Conservation (phyloP, 2,113 vertebrate genomes). For the Hypomesus transpacificus region DNA sequence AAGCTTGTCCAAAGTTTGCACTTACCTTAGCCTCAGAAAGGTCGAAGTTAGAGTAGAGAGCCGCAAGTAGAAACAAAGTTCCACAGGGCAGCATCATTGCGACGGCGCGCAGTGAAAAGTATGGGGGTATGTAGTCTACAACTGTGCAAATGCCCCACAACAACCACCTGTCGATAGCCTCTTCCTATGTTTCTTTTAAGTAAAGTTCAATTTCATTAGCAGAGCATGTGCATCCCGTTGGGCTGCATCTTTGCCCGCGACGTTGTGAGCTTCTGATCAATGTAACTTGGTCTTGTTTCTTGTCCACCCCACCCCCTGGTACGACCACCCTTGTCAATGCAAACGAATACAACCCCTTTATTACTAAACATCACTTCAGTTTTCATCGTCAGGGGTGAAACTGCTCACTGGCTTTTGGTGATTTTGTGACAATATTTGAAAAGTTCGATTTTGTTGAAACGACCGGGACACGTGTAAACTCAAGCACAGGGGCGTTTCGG, state of each 20-base stretch:
- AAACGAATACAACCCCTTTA: constrained; percentile 42
- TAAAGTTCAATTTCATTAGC: constrained; percentile 36
- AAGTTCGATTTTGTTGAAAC: constrained; percentile 16
- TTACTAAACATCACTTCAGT: constrained; percentile 63
- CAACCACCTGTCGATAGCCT: constrained; percentile 41
- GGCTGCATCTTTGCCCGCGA: constrained; percentile 70
- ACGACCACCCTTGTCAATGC: constrained; percentile 68
- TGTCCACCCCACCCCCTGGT: constrained; percentile 65
- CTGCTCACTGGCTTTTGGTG: constrained; percentile 51
- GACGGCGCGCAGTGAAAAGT: constrained; percentile 30
- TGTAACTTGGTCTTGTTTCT: constrained; percentile 60
- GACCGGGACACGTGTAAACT: constrained; percentile 3
- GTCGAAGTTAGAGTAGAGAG: constrained; percentile 46
- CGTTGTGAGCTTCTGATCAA: constrained; percentile 65
- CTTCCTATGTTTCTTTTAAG: constrained; percentile 23
- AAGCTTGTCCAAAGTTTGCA: not conserved
- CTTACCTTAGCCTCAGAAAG: constrained; percentile 65
- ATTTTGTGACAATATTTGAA: constrained; percentile 35
- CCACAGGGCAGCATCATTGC: constrained; percentile 57
- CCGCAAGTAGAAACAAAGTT: constrained; percentile 54
- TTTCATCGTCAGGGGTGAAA: constrained; percentile 60
- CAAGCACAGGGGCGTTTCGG: constrained; percentile 6
- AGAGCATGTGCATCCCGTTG: constrained; percentile 55
- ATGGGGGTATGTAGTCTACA: constrained; percentile 17
- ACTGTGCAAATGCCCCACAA: constrained; percentile 32